These are phyloP conservation scores for Esox lucius DNA, from an alignment of 2,797 vertebrate species.

Conservation along the genomic window DNA sequence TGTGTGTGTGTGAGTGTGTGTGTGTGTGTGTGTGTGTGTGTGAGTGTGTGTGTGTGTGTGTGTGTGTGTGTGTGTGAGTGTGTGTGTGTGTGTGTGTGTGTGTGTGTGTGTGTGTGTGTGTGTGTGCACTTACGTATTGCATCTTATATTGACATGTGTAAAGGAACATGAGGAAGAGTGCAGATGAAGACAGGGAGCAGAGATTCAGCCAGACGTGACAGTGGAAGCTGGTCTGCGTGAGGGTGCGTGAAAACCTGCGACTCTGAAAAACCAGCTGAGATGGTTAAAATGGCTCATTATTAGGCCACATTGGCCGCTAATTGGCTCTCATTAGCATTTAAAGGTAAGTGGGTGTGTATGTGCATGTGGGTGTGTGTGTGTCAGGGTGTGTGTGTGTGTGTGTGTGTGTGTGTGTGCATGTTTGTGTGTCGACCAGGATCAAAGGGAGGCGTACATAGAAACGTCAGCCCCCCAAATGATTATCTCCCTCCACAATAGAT, in stretches of 20 bases:
- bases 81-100: too few relatives aligned
- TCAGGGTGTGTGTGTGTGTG: too few relatives aligned
- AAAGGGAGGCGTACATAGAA: not conserved
- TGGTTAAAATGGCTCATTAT: constrained; percentile 72
- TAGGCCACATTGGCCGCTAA: constrained; percentile 75
- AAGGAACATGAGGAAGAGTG: constrained; percentile 3
- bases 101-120: too few relatives aligned
- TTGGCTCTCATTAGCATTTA: constrained; percentile 77
- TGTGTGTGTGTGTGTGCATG: not conserved
- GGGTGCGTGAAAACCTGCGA: constrained; percentile 13
- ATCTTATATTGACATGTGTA: too few relatives aligned
- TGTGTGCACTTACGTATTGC: not conserved
- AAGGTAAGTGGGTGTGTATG: constrained; percentile 63
- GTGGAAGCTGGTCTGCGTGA: not conserved
- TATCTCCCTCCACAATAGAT: not conserved
- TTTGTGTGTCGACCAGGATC: constrained; percentile 52
- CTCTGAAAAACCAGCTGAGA: constrained; percentile 68
- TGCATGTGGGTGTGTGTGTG: not conserved
- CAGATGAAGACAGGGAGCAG: not conserved
- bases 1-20: too few relatives aligned
- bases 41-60: too few relatives aligned
- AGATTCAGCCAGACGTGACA: not conserved
- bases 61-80: too few relatives aligned
- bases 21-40: too few relatives aligned
- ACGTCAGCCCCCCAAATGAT: not conserved